phyloP scores from a whole-genome alignment of 2,797 vertebrate genomes.

The Sebastes aleutianus region DNA sequence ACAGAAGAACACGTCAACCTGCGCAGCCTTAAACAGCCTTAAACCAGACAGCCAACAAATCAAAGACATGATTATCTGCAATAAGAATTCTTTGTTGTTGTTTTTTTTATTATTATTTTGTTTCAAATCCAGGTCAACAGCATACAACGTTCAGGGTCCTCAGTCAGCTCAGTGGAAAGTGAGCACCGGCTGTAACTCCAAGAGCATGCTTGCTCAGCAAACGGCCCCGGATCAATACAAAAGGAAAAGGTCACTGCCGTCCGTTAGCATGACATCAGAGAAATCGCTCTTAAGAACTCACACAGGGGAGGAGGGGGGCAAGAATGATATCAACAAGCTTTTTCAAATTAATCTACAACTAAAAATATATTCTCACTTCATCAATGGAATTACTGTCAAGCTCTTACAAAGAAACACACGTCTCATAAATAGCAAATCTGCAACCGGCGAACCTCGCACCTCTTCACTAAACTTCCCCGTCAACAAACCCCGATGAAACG shows the following conservation, averaged over 20 bases:
- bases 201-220: conserved; percentile 70
- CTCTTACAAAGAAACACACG: conserved; percentile 50
- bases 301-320: not conserved
- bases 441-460: not conserved
- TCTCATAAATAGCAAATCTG: conserved; percentile 56
- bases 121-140: conserved; percentile 79
- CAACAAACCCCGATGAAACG: not conserved
- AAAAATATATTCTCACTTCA: conserved; percentile 65
- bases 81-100: conserved; percentile 63
- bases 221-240: conserved; percentile 64
- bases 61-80: conserved; percentile 23
- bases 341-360: conserved; percentile 67
- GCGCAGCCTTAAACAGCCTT: too few species aligned
- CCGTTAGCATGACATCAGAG: conserved; percentile 57
- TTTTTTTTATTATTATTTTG: conserved; percentile 72
- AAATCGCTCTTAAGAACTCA: conserved; percentile 40
- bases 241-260: conserved; percentile 49
- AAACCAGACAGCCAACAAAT: conserved; percentile 8
- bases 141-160: conserved; percentile 64
- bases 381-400: conserved; percentile 54
- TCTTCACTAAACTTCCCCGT: not conserved
- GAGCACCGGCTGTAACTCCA: conserved; percentile 48
- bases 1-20: too few species aligned
- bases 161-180: conserved; percentile 55
- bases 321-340: conserved; percentile 22